Evolutionary conservation across 2,888 invertebrate genomes (phyloP).

Genomic region (Leptarthrus brevirostris): DNA sequence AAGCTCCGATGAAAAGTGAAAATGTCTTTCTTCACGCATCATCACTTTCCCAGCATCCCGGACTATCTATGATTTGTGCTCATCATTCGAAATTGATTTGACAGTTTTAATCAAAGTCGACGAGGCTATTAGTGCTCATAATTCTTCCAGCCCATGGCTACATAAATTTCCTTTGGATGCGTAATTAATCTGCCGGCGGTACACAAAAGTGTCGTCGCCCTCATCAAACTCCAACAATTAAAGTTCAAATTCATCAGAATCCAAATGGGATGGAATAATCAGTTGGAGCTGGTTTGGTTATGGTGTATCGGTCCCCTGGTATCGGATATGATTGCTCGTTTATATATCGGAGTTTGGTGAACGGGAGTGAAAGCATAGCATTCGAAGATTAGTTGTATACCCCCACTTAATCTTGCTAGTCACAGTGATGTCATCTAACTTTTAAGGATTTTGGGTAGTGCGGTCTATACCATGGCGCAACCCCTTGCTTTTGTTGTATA

Average conservation of each 20-base stretch:
- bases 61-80: constrained; percentile 13
- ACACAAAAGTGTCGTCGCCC: constrained; percentile 41
- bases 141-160: background rate
- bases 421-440: constrained; percentile 1
- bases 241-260: constrained; percentile 41
- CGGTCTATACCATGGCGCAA: too few species aligned
- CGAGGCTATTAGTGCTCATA: constrained; percentile 24
- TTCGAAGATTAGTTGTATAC: background rate
- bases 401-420: constrained; percentile 10
- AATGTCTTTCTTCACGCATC: constrained; percentile 11
- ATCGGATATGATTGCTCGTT: constrained; percentile 33
- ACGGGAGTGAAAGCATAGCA: constrained; percentile 4
- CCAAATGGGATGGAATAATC: constrained; percentile 39
- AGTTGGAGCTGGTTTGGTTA: constrained; percentile 18
- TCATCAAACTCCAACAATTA: constrained; percentile 37
- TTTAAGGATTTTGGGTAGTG: too few species aligned
- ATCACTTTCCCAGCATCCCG: background rate
- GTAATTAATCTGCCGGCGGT: constrained; percentile 30
- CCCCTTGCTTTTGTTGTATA: too few species aligned
- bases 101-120: constrained; percentile 39
- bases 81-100: constrained; percentile 26
- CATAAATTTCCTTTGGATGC: background rate
- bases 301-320: too few species aligned
- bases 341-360: constrained; percentile 3
- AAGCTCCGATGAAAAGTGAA: constrained; percentile 20